Evolutionary conservation across 2,113 vertebrate species (phyloP), one percentile per base, ranked within the genome.

Genomic region (Phaetusa simplex): DNA sequence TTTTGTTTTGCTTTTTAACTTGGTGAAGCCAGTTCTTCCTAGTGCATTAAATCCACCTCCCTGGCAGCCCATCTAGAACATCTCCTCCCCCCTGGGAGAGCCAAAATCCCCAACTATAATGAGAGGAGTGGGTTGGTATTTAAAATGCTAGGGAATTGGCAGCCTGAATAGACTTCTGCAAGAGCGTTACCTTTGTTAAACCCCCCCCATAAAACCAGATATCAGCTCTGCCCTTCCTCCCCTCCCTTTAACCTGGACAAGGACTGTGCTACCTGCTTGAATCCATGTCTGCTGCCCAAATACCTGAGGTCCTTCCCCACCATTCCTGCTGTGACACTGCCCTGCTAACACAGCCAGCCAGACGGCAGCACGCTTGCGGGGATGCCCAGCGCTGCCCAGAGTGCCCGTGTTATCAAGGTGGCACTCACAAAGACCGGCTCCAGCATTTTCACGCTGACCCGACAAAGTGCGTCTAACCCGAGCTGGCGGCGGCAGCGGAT

Each of bases 21-120:
- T 97, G 88, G 94, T 97, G 96, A 94, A 97, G 74, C 88, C 95
- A 88, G 86, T 76, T 97, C 95, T 92, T 93, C 95, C 87, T 81
- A 94, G 58, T 77, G 95, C 89, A 96, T 97, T 96, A 95, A 97
- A 95, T 92, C 81, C 89, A 91, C 86, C 86, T 94, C 89, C 92
- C 84, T 91, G 93, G 83, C 87, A 97, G 91, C 70, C 73, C 93
- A 79, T 86, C 88, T 95, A 94, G 91, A 95, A 91, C 90, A 91
- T 92, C 92, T 95, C 95, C 90, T 87, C 87, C 90, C 89, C 84
- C 30, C 78, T 45, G 74, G 53, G 78, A 93, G 55, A 94, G 71
- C 93, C 94, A 92, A 95, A 94, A 91, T 93, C 66, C 43, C 65
- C 86, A 91, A 74, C 74, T 94, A 61, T 90, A 93, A 95, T 74